Evolutionary conservation across 2,888 invertebrate genomes (phyloP).

Genomic region (Aleiodes testaceus): DNA sequence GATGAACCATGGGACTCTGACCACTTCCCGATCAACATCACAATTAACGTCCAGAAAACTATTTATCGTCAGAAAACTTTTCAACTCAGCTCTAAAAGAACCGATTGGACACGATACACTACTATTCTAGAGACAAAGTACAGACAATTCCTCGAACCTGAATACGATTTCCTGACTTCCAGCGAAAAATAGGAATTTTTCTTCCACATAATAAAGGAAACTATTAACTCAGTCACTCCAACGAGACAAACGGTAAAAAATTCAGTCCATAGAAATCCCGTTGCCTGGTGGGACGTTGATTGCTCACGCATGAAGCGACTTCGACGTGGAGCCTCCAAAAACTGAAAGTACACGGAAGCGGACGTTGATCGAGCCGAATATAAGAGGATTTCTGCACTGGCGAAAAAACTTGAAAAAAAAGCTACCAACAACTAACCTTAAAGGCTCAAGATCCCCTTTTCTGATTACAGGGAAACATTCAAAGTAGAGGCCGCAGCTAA

Average conservation of each 20-base stretch:
- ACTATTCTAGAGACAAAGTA: too few relatives aligned
- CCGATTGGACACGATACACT: background rate
- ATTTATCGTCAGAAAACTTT: slow-evolving; percentile 12
- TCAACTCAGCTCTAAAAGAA: background rate
- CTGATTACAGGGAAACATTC: too few relatives aligned
- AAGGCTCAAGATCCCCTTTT: too few relatives aligned
- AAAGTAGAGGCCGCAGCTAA: too few relatives aligned
- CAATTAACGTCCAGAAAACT: background rate
- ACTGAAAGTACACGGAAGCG: background rate
- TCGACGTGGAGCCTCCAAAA: background rate
- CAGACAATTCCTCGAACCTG: too few relatives aligned
- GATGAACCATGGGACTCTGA: slow-evolving; percentile 25
- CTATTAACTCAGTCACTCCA: too few relatives aligned
- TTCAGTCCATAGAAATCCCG: background rate
- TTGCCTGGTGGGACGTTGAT: background rate
- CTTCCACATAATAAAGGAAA: too few relatives aligned
- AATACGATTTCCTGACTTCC: too few relatives aligned
- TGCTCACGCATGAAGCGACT: background rate
- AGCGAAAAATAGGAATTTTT: too few relatives aligned
- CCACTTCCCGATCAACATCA: background rate
- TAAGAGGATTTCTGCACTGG: background rate
- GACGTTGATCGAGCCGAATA: background rate
- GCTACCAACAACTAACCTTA: too few relatives aligned
- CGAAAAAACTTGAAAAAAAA: background rate
- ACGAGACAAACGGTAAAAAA: too few relatives aligned